Conservation (phyloP, 2,113 vertebrate species). For the Seriola quinqueradiata region DNA sequence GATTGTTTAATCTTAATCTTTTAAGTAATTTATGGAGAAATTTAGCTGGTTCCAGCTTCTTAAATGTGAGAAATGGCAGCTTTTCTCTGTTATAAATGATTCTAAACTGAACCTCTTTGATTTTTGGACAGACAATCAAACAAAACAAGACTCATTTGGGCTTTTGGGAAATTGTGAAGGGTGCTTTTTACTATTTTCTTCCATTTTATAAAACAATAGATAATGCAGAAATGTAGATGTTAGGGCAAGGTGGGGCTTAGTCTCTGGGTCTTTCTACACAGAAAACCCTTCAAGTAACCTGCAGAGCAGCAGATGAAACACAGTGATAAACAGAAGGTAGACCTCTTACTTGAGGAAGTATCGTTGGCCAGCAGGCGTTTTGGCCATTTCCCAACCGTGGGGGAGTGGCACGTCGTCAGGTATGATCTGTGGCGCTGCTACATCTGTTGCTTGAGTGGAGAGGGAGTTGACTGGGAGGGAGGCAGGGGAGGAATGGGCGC, state of each 20-base stretch:
- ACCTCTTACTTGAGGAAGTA: conserved; percentile 96
- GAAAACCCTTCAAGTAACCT: conserved; percentile 16
- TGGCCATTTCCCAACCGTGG: conserved; percentile 97
- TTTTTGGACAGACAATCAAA: neutral
- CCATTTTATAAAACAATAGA: neutral
- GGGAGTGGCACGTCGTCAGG: conserved; percentile 94
- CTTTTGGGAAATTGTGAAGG: neutral
- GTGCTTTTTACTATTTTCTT: neutral
- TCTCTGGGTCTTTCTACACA: neutral
- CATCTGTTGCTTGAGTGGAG: conserved; percentile 87
- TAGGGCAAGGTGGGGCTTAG: neutral
- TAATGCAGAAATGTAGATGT: neutral
- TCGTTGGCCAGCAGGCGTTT: conserved; percentile 94
- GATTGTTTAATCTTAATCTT: neutral
- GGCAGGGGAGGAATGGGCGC: conserved; percentile 95
- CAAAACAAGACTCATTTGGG: neutral
- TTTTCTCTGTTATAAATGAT: neutral
- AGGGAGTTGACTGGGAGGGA: conserved; percentile 85
- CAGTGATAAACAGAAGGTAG: conserved; percentile 4
- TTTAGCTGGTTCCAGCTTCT: neutral
- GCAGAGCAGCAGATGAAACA: conserved; percentile 36
- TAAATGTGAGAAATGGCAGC: neutral
- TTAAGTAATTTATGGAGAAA: too few species aligned
- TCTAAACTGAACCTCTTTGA: neutral
- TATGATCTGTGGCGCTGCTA: conserved; percentile 86